Base-by-base conservation (phyloP, 2,888 invertebrate genomes). In the Nomada hirtipes region DNA sequence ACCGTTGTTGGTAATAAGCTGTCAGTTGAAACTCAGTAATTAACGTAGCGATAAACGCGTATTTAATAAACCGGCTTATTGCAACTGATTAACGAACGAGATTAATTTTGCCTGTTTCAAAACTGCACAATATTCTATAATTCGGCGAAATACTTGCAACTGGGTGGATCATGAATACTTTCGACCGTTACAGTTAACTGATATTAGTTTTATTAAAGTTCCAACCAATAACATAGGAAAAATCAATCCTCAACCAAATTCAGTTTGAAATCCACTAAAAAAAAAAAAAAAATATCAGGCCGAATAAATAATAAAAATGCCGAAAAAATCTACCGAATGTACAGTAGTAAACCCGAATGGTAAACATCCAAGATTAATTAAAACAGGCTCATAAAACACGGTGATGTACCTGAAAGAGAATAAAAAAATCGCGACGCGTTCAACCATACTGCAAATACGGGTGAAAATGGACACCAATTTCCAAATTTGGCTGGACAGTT, bases 1-100 rank as follows among this genome's bases (percentile, higher is more conserved):
- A 42, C 57, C n/a, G 42, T 42, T 50, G 55, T 71, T 47, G 61
- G 70, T 61, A 76, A 76, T 61, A 76, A 55, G 61, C 61, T 63
- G 76, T 65, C 67, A 79, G 65, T 76, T 73, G 23, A 64, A 78
- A 29, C 55, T 68, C 60, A 65, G 23, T 79, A 77, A 76, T 68
- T 73, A 76, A 42, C 68, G 50, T 23, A 3, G 18, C 70, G 61
- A 53, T 70, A 61, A 55, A 42, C 61, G 23, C 69, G 7, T 26
- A 52, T 68, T 68, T 74, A 59, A 74, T 70, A 60, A 70, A 70
- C 59, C 29, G 20, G 23, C 18, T 61, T 50, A 50, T 36, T 23
- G 60, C 47, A 71, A 71, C 60, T 23, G 47, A 60, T 71, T 71
- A 71, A 61, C 70, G 36, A 18, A 13, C n/a, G 20, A 29, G 15